Evolutionary conservation across 2,888 invertebrate genomes (phyloP), one percentile per base, ranked within the genome.

Genomic region (Troides oblongomaculatus): DNA sequence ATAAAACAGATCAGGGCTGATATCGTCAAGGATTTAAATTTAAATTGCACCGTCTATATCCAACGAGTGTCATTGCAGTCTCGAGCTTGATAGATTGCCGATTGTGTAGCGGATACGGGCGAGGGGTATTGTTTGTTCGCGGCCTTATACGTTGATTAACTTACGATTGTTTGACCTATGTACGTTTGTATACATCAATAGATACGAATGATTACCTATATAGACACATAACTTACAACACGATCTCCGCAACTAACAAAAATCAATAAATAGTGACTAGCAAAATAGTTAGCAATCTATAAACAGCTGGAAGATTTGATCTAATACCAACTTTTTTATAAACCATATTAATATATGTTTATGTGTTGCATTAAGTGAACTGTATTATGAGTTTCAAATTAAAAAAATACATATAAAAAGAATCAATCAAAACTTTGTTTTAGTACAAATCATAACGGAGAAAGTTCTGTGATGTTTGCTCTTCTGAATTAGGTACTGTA

Each of bases 31-130:
- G 85, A 86, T 88, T 88, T 87, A 86, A 90, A 90, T 90, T 89
- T 89, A 89, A 90, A 90, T 90, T 88, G 85, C 83, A 76, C 77
- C 73, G 74, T 78, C 74, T 82, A 80, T 87, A 86, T 88, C 86
- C 85, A 84, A 82, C 81, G 79, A 84, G 81, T 84, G 89, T 88
- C 89, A 86, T 80, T 83, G 84, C 79, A 80, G 84, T 80, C 75
- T 76, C 72, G 75, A 77, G 79, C 81, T 83, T 90, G 90, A 90
- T 89, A 81, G 91, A 92, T 91, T 81, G 84, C 77, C 79, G 87
- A 86, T 88, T 82, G 82, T 85, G 85, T 87, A 74, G 71, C 71
- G 71, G 77, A 74, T 76, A 76, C 72, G 72, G 76, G 72, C 60
- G 17, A 21, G 39, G 65, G 61, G 58, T 65, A 46, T 62, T 62